These are phyloP conservation scores for Ylistrum balloti DNA, from an alignment of 1,140 invertebrate genomes.

Conservation along the genomic window DNA sequence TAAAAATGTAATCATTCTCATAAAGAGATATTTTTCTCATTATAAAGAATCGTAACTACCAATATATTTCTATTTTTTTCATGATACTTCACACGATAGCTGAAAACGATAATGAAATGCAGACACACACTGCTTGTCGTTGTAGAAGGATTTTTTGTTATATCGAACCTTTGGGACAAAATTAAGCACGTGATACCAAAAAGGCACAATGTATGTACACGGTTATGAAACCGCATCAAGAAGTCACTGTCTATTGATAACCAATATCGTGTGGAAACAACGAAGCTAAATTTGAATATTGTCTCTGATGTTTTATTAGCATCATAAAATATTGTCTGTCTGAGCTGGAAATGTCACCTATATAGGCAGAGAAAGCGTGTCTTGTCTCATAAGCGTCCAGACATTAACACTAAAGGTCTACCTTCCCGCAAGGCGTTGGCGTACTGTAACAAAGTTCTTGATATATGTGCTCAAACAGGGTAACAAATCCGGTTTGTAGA, in stretches of 20 bases:
- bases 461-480: not conserved
- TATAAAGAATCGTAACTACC: no score
- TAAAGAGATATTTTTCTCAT: no score
- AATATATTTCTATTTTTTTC: no score
- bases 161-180: not conserved
- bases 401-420: not conserved
- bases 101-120: not conserved
- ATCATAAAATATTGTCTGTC: conserved; percentile 16
- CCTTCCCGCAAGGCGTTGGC: not conserved
- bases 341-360: not conserved
- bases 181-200: not conserved
- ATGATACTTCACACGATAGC: no score
- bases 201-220: not conserved
- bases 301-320: not conserved
- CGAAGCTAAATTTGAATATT: not conserved
- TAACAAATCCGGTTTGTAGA: not conserved
- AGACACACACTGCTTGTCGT: not conserved
- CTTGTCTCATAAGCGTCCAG: not conserved
- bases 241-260: not conserved
- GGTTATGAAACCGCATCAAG: not conserved
- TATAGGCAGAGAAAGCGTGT: not conserved
- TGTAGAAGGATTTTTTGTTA: not conserved
- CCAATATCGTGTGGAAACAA: not conserved
- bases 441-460: not conserved
- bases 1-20: no score